Evolutionary conservation across 2,797 vertebrate genomes (phyloP), one percentile per base, ranked within the genome.

Genomic region (Peromyscus nudipes): DNA sequence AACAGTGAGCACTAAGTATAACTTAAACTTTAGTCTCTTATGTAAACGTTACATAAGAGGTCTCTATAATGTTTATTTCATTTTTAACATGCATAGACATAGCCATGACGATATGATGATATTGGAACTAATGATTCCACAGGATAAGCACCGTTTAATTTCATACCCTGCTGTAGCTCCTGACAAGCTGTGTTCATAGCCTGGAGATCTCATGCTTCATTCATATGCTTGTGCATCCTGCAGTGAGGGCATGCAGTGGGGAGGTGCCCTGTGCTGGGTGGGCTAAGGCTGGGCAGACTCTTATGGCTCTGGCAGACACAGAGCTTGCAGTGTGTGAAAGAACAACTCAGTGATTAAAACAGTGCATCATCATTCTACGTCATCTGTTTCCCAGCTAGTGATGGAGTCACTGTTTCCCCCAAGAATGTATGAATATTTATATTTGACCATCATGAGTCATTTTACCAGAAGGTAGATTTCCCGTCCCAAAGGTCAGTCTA

Each of bases 401-500:
- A 57, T 37, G 29, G 64, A 12, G 1, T 90, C 83, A 37, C 43
- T 4, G 6, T 34, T 89, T 67, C 14, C 13, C 55, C 23, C 4
- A 76, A 40, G n/a, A 46, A 82, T 6, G 55, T 9, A 6, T 67
- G 23, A 71, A 79, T 67, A 37, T 43, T 75, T 94, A 52, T n/a
- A 31, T 89, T 80, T 75, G 27, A 14, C 93, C 12, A 52, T 29
- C 21, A 23, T 46, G 77, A 90, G 17, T 57, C 80, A 16, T 67
- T 92, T 91, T 95, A 29, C n/a, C 55, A 75, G 82, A 79, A 91
- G 55, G 34, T 77, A 21, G 12, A 46, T 84, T 55, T 21, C 57
- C 14, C 69, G 60, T 81, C 52, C 40, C 49, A 71, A 75, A 92
- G 37, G 21, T 14, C 90, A 76, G 77, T 64, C 31, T 80, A 46